These are phyloP conservation scores for Tetrapedia diversipes DNA, from an alignment of 2,888 invertebrate genomes.

Conservation along the genomic window DNA sequence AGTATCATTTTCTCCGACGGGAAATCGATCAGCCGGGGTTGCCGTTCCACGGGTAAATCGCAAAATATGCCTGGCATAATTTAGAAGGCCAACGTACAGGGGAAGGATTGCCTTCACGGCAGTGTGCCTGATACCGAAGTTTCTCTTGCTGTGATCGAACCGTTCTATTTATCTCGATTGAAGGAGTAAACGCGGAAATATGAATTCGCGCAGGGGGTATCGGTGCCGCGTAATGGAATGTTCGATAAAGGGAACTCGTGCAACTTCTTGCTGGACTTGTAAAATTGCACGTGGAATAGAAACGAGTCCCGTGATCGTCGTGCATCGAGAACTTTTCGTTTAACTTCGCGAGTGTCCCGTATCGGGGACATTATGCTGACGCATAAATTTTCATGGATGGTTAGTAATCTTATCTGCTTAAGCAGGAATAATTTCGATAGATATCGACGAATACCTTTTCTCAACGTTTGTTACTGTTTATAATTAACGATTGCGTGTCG, in stretches of 20 bases:
- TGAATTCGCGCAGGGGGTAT: conserved; percentile 5
- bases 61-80: conserved; percentile 72
- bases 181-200: conserved; percentile 19
- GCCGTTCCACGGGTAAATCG: conserved; percentile 59
- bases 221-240: not conserved
- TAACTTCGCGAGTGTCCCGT: too few species aligned
- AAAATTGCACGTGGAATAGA: not conserved
- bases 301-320: not conserved
- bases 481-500: too few species aligned
- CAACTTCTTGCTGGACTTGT: conserved; percentile 9
- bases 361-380: too few species aligned
- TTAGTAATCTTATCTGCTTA: too few species aligned
- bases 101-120: conserved; percentile 60
- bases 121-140: conserved; percentile 50
- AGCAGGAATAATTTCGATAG: too few species aligned
- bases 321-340: not conserved
- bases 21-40: conserved; percentile 68
- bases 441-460: too few species aligned
- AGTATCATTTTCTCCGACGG: conserved; percentile 70
- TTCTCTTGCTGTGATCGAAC: conserved; percentile 25
- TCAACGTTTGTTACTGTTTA: too few species aligned
- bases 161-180: conserved; percentile 43
- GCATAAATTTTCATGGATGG: too few species aligned
- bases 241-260: conserved; percentile 14
- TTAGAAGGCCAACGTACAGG: conserved; percentile 51